Conservation (phyloP, 2,888 invertebrate genomes). For the Ophioninae sp. region DNA sequence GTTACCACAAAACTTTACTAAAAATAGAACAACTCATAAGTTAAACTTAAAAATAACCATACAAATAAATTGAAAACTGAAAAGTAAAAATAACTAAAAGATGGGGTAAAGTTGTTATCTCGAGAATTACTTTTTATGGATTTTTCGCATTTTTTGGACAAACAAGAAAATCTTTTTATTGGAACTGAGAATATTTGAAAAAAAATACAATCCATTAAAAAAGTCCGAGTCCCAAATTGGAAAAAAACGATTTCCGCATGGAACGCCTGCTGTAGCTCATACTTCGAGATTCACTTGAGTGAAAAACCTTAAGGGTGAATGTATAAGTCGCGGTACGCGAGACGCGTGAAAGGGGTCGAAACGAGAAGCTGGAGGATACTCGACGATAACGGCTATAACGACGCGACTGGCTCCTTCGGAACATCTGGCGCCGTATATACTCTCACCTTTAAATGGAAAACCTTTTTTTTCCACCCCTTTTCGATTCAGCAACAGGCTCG, state of each 20-base stretch:
- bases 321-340: not conserved
- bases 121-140: no score
- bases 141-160: no score
- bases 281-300: constrained; percentile 21
- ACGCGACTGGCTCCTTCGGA: constrained; percentile 18
- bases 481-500: constrained; percentile 26
- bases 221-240: not conserved
- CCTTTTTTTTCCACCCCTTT: not conserved
- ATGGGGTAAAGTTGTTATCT: no score
- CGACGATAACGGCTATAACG: constrained; percentile 28
- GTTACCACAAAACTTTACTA: no score
- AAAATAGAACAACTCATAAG: no score
- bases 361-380: constrained; percentile 6
- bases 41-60: no score
- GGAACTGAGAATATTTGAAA: not conserved
- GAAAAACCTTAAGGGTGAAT: constrained; percentile 14
- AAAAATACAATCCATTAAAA: not conserved
- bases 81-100: no score
- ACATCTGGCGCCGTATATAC: constrained; percentile 25
- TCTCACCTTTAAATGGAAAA: constrained; percentile 30
- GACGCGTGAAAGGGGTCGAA: constrained; percentile 6
- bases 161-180: no score
- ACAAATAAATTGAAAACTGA: no score
- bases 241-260: constrained; percentile 13
- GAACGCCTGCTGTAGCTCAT: constrained; percentile 8